Evolutionary conservation across 2,888 invertebrate species (phyloP).

Genomic region (Pseudococcus longispinus): DNA sequence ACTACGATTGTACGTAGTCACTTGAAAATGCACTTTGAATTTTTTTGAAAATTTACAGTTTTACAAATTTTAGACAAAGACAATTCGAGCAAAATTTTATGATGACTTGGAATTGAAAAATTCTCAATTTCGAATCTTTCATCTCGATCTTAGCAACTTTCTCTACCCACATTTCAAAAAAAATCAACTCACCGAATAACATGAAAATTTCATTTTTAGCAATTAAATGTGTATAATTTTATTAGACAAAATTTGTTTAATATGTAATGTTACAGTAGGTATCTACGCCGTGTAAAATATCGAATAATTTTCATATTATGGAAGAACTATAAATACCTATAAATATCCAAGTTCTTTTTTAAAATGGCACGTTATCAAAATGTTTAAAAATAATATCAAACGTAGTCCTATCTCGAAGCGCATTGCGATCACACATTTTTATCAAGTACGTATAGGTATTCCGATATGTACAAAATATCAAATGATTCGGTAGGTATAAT

Average conservation of each 20-base stretch:
- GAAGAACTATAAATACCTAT: neutral
- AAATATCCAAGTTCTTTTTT: neutral
- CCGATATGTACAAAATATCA: slow-evolving; percentile 24
- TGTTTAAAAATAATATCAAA: slow-evolving; percentile 28
- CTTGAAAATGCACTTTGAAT: too few species aligned
- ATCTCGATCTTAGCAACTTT: too few species aligned
- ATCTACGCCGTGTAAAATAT: slow-evolving; percentile 5
- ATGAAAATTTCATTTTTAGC: neutral
- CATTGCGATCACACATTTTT: slow-evolving; percentile 12
- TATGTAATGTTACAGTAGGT: neutral
- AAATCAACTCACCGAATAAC: neutral
- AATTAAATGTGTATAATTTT: neutral
- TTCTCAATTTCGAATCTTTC: too few species aligned
- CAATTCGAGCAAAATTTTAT: too few species aligned
- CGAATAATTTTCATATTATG: neutral
- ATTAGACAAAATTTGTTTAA: neutral
- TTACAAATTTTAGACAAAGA: too few species aligned
- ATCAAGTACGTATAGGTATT: neutral
- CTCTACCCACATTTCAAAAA: too few species aligned
- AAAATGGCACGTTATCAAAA: neutral
- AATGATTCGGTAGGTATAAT: neutral
- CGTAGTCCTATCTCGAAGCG: slow-evolving; percentile 1
- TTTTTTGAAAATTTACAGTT: too few species aligned
- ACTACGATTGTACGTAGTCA: too few species aligned
- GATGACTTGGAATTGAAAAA: too few species aligned